Percentiles rank a stretch among this genome's conserved stretches.
These are phyloP conservation scores for Vollenhovia emeryi DNA, from an alignment of 1,140 invertebrate species.

Conservation along the genomic window DNA sequence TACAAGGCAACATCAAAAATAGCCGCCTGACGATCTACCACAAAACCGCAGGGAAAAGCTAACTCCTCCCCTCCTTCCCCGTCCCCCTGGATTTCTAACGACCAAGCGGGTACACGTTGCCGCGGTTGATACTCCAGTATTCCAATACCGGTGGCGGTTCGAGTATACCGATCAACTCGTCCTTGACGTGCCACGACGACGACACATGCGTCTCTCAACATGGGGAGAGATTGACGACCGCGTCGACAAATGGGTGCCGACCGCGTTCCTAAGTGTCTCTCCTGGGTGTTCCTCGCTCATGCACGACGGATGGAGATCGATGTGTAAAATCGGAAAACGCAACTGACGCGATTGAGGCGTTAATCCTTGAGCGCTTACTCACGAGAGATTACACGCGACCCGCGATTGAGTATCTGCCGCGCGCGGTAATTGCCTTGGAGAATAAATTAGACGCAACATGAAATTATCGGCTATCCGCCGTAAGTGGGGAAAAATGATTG, in stretches of 20 bases:
- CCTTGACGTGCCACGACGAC: constrained; percentile 75
- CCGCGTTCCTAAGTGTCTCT: constrained; percentile 75
- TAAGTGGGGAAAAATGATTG: constrained; percentile 7
- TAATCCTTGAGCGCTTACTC: constrained; percentile 34
- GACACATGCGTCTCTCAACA: constrained; percentile 76
- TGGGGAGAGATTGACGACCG: constrained; percentile 82
- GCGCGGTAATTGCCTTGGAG: constrained; percentile 19
- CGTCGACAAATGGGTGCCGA: constrained; percentile 81
- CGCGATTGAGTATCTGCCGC: constrained; percentile 16
- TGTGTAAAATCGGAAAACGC: constrained; percentile 43
- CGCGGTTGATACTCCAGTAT: constrained; percentile 42
- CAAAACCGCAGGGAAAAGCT: constrained; percentile 67
- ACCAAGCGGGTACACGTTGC: neutral
- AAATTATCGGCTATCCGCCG: constrained; percentile 5
- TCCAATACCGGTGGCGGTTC: constrained; percentile 47
- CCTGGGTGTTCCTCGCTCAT: constrained; percentile 50
- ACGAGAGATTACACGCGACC: constrained; percentile 27
- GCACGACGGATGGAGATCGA: constrained; percentile 34
- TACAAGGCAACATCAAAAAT: constrained; percentile 56
- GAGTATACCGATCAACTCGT: constrained; percentile 59
- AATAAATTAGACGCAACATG: constrained; percentile 34
- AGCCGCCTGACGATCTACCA: constrained; percentile 48
- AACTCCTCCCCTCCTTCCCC: neutral
- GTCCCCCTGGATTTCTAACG: constrained; percentile 18
- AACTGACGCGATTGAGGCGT: constrained; percentile 15